Percentiles rank a stretch among this genome's conserved stretches.
Conservation (phyloP, 2,888 invertebrate genomes). For the Heteromyza rotundicornis region DNA sequence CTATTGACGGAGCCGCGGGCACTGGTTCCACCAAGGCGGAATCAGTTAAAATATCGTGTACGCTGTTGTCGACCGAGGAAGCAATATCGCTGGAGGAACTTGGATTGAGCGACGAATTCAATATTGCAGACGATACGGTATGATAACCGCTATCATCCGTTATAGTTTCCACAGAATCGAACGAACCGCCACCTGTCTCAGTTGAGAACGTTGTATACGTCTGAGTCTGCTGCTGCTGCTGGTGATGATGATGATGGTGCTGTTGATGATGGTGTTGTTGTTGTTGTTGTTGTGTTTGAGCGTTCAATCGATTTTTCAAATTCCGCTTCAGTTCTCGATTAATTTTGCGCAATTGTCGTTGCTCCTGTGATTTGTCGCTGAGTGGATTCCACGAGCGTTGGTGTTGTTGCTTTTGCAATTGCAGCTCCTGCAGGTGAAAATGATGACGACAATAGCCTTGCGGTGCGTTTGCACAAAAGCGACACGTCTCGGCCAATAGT, state of each 20-base stretch:
- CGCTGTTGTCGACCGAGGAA: neutral
- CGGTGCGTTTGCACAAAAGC: slow-evolving; percentile 58
- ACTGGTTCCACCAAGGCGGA: neutral
- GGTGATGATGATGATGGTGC: neutral
- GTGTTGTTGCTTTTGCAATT: slow-evolving; percentile 42
- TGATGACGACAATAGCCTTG: slow-evolving; percentile 60
- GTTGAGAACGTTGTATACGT: neutral
- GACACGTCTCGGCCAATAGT: slow-evolving; percentile 44
- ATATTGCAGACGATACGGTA: slow-evolving; percentile 13
- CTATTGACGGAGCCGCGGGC: neutral
- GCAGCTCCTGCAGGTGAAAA: slow-evolving; percentile 50
- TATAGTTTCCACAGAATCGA: neutral
- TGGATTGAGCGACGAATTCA: neutral
- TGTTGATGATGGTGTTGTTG: slow-evolving; percentile 19
- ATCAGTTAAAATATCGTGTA: neutral
- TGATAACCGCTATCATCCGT: slow-evolving; percentile 12
- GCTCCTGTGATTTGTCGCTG: slow-evolving; percentile 38
- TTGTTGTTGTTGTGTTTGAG: slow-evolving; percentile 35
- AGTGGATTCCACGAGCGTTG: slow-evolving; percentile 31
- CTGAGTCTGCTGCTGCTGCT: neutral
- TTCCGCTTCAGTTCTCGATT: slow-evolving; percentile 51
- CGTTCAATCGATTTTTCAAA: slow-evolving; percentile 46
- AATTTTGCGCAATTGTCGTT: slow-evolving; percentile 44
- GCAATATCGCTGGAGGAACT: neutral
- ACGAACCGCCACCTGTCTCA: neutral